phyloP scores from a whole-genome alignment of 2,888 invertebrate species.

The Melieria omissa region DNA sequence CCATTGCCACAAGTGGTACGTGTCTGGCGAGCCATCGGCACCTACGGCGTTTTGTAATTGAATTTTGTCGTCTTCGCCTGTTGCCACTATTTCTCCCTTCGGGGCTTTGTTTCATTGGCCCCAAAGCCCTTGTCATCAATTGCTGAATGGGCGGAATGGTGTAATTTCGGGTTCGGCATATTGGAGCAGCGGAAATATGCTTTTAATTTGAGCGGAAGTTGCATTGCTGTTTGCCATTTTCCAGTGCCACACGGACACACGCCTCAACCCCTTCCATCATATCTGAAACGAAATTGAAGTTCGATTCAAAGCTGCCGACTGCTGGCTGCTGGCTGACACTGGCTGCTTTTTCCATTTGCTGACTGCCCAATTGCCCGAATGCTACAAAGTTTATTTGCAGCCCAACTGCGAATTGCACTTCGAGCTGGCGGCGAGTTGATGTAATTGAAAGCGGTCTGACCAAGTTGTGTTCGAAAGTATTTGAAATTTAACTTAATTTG shows the following conservation, averaged over 20 bases:
- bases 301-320: background rate
- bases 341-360: no score
- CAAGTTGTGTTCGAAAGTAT: no score
- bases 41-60: constrained; percentile 16
- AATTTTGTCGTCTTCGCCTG: constrained; percentile 9
- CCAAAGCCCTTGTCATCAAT: background rate
- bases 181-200: constrained; percentile 20
- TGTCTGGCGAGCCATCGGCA: background rate
- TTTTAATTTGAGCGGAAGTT: constrained; percentile 33
- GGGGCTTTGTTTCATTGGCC: background rate
- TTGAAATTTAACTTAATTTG: no score
- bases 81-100: background rate
- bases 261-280: background rate
- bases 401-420: background rate
- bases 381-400: constrained; percentile 5
- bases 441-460: constrained; percentile 8
- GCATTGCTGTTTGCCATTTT: background rate
- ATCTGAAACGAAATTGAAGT: constrained; percentile 21
- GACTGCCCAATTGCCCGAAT: background rate
- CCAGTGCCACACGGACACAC: background rate
- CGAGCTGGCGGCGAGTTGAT: background rate
- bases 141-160: no score
- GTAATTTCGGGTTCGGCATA: background rate
- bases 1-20: background rate
- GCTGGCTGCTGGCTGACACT: no score